Base-by-base conservation (phyloP, 1,140 invertebrate genomes). In the Whitmania pigra region DNA sequence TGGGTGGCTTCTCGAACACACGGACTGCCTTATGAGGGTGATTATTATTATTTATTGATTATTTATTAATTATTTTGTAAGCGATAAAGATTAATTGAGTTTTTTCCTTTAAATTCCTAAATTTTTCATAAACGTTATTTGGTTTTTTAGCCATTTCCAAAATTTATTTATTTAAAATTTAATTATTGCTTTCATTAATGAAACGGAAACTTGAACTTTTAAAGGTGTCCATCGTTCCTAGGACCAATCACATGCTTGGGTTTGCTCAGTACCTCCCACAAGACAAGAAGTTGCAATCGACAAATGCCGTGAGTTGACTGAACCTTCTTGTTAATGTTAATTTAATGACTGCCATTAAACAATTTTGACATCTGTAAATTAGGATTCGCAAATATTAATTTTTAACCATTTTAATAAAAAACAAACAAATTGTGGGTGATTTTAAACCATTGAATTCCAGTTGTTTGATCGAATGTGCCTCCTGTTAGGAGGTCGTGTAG, bases 241-340 rank as follows among this genome's bases (percentile, higher is more conserved):
- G 89, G 67, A 89, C 89, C 53, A 89, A 31, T 29, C 49, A 89
- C 80, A 88, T 88, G 63, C 81, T 90, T 25, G 89, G 89, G 43
- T 99, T 99, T 83, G 97, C 97, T 0, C 95, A 99, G 80, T 99
- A 99, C 84, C 86, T 99, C 76, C 97, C 97, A 0, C 96, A 94
- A 82, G 97, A 99, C 84, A 93, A 98, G 79, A 97, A 94, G 84
- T 83, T 99, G 29, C 94, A 97, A 77, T 93, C 93, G n/a, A 93
- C 91, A 81, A 94, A 99, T 80, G 95, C 99, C 53, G 73, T 74
- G 17, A 67, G 71, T 15, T 60, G 1, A 36, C 11, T 31, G 67
- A 36, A n/a, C 13, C 0, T 49, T 49, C 13, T 49, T 49, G 9
- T 49, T 36, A 36, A 36, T 36, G 31, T 36, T 36, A 3, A 2